Conservation (phyloP, 1,140 invertebrate species). For the Zaprionus nigranus region DNA sequence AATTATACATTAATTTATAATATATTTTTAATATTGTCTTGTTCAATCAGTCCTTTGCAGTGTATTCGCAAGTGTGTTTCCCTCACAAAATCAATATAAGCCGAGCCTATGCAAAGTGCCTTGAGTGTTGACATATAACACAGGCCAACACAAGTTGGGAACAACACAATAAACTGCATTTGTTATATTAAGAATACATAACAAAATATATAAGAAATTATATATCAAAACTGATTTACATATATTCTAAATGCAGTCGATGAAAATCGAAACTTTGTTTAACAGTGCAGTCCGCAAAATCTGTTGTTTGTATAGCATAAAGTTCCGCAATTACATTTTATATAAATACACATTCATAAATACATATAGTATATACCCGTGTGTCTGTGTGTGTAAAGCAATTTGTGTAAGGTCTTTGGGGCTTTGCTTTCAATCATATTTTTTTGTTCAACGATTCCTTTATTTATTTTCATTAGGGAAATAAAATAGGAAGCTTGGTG, state of each 20-base stretch:
- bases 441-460: neutral
- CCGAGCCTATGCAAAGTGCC: neutral
- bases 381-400: conserved; percentile 4
- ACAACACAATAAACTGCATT: neutral
- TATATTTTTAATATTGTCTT: neutral
- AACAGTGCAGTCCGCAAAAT: conserved; percentile 14
- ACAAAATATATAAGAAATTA: neutral
- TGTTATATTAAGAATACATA: neutral
- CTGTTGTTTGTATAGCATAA: conserved; percentile 28
- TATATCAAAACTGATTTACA: neutral
- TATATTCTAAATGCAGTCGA: neutral
- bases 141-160: neutral
- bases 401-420: conserved; percentile 36
- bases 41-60: neutral
- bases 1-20: neutral
- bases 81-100: neutral
- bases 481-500: conserved; percentile 20
- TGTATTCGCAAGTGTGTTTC: neutral
- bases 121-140: conserved; percentile 3
- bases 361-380: neutral
- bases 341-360: neutral
- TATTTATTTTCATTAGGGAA: conserved; percentile 32
- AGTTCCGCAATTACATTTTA: conserved; percentile 24
- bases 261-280: conserved; percentile 1
- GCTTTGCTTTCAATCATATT: conserved; percentile 35